Percentiles rank a stretch among this genome's conserved stretches.
phyloP scores from a whole-genome alignment of 2,113 vertebrate species.

The Eulemur macaco region DNA sequence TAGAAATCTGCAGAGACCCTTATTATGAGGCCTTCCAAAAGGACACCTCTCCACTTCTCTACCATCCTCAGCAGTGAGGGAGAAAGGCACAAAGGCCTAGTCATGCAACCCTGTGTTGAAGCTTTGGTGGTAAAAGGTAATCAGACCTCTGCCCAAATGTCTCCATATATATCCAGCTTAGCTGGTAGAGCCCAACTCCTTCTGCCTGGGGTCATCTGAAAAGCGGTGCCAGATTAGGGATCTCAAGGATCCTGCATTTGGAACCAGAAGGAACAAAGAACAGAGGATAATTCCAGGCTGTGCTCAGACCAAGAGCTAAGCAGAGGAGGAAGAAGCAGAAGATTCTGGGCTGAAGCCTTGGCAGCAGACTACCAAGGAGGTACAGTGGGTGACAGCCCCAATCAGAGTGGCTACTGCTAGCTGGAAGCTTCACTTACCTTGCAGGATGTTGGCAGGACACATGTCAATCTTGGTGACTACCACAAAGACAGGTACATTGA shows the following conservation, averaged over 20 bases:
- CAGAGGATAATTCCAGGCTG: background rate
- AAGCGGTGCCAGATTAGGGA: background rate
- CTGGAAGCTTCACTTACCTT: slow-evolving; percentile 87
- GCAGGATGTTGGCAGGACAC: slow-evolving; percentile 98
- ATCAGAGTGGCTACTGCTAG: no score
- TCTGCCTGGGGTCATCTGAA: background rate
- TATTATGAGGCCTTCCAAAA: background rate
- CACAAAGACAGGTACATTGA: slow-evolving; percentile 98
- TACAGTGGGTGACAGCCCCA: no score
- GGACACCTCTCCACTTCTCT: background rate
- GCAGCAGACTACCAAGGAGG: background rate
- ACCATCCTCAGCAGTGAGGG: background rate
- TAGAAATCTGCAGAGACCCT: background rate
- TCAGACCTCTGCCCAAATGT: background rate
- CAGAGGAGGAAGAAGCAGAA: background rate
- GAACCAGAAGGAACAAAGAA: slow-evolving; percentile 21
- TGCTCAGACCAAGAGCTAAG: background rate
- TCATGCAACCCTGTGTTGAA: background rate
- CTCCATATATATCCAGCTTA: background rate
- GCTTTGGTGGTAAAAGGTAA: background rate
- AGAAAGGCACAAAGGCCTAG: background rate
- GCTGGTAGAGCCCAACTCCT: background rate
- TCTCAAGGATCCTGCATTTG: background rate
- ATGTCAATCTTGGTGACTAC: slow-evolving; percentile 99
- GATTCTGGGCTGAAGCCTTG: background rate